Base-by-base conservation (phyloP, 2,888 invertebrate species). In the Celastrina argiolus region DNA sequence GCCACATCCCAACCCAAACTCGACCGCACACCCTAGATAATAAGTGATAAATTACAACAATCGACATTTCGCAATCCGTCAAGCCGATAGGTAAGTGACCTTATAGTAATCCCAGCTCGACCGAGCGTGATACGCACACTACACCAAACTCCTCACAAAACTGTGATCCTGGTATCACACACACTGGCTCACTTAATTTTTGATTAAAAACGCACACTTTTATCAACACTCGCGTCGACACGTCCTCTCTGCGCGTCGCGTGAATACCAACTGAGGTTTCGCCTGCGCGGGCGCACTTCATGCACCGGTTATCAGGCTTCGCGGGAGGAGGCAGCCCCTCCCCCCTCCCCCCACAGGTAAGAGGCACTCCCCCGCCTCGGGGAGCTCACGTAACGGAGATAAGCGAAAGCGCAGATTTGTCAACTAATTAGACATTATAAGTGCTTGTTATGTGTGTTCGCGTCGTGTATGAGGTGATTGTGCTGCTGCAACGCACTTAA, bases 281-380 rank as follows among this genome's bases (percentile, higher is more conserved):
- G 78, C 72, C 73, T 87, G 89, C 89, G 90, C 88, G 74, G 75
- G 87, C 88, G 89, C 82, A 77, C 79, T 76, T 73, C 78, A 76
- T 67, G 68, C 76, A 77, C 76, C 79, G 81, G 82, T 90, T 90
- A 90, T 90, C 90, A 90, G 87, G 83, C 84, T 87, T 85, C 80
- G 78, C 75, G 78, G 84, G 14, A 14, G 41, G 41, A 41, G 10
- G 12, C 6, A 45, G 45, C 8, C 18, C 45, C 16, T 2, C 18
- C 45, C 45, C 42, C 42, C 16, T 42, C 41, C 45, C 7, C 45
- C 22, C 39, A 14, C 39, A 41, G 64, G 16, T 45, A 68, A 82
- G 82, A 78, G 79, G 82, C 83, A 85, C 3, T 4, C 5, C 31
- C 31, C 4, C 31, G 6, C 6, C 31, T 6, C 31, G 7, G 31